These are phyloP conservation scores for Sturnira hondurensis DNA, from an alignment of 2,113 vertebrate genomes.

Conservation along the genomic window DNA sequence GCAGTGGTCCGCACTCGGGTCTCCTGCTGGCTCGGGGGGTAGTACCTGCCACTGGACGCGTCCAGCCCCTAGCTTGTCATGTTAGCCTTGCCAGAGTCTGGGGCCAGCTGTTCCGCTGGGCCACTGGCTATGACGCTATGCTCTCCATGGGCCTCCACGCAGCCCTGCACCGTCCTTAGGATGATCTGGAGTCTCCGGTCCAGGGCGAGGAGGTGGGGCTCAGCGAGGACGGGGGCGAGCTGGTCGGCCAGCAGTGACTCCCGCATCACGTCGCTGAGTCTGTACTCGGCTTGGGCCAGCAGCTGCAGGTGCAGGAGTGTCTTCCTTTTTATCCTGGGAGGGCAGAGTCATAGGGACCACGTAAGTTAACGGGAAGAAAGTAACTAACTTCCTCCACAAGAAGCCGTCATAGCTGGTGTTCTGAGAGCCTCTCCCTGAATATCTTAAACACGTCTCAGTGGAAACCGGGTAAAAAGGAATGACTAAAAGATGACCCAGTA, in stretches of 20 bases:
- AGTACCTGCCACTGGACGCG: fast-evolving
- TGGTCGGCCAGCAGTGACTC: slow-evolving; percentile 90
- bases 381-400: neutral
- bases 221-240: slow-evolving; percentile 87
- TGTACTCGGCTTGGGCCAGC: slow-evolving; percentile 82
- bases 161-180: slow-evolving; percentile 83
- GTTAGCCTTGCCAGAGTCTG: neutral
- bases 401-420: neutral
- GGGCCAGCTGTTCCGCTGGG: neutral
- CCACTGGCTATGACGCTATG: slow-evolving; percentile 83
- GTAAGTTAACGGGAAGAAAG: neutral
- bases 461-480: neutral
- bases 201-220: slow-evolving; percentile 91
- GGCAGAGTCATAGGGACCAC: neutral
- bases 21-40: neutral
- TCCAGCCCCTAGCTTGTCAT: slow-evolving; percentile 40
- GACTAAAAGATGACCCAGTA: neutral
- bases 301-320: slow-evolving; percentile 88
- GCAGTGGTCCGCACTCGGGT: neutral
- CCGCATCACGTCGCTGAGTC: slow-evolving; percentile 92
- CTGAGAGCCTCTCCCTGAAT: neutral
- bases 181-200: slow-evolving; percentile 89
- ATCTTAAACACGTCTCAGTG: neutral
- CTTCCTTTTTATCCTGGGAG: slow-evolving; percentile 89
- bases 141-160: slow-evolving; percentile 83